These are phyloP conservation scores for Rotaria sp. DNA, from an alignment of 2,888 invertebrate genomes.

Conservation along the genomic window DNA sequence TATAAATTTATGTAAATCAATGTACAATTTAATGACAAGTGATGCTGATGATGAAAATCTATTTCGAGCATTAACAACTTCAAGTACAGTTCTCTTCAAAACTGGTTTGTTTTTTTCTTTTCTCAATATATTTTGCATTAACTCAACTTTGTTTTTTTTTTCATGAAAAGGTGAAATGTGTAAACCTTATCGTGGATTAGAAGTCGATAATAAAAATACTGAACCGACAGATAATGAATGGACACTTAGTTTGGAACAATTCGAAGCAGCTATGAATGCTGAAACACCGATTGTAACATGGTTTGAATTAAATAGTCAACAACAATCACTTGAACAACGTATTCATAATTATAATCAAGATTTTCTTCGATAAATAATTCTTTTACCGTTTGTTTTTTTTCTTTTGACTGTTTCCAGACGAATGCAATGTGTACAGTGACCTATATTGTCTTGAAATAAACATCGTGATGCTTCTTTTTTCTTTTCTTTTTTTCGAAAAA, in stretches of 20 bases:
- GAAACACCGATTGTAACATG: neutral
- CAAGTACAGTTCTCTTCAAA: neutral
- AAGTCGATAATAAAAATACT: neutral
- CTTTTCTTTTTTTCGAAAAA: too few species aligned
- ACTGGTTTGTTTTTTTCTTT: neutral
- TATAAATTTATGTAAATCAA: conserved; percentile 2
- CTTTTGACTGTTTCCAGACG: too few species aligned
- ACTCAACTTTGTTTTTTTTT: too few species aligned
- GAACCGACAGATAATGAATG: neutral
- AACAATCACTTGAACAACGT: neutral
- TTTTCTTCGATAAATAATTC: neutral
- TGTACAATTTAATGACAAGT: neutral
- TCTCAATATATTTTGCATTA: too few species aligned
- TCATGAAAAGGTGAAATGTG: neutral
- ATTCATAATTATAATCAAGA: conserved; percentile 24
- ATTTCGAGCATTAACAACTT: neutral
- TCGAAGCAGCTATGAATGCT: neutral
- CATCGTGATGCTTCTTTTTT: neutral
- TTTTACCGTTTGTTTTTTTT: neutral
- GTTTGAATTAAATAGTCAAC: neutral
- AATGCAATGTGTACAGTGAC: neutral
- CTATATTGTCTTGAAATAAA: neutral
- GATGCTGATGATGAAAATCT: neutral
- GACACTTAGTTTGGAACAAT: conserved; percentile 23
- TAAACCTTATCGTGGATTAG: neutral